A percentile compares a stretch with the other conserved stretches of the same genome.
These are phyloP conservation scores for Drusus annulatus DNA, from an alignment of 1,140 invertebrate species.

Conservation along the genomic window DNA sequence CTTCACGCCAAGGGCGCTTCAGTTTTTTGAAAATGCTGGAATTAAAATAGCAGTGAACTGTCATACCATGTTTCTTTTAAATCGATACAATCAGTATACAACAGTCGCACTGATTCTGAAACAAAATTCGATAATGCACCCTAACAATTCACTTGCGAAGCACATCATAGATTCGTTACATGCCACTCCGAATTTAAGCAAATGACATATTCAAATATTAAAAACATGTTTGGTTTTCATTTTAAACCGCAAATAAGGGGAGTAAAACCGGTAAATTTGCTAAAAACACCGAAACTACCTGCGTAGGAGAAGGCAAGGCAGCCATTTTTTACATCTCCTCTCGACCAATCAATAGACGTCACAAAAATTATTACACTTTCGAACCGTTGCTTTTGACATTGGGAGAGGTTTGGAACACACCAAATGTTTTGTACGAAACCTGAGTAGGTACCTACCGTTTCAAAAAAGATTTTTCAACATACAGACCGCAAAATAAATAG, in stretches of 20 bases:
- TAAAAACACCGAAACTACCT: constrained; percentile 68
- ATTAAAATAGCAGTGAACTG: neutral
- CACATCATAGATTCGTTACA: constrained; percentile 10
- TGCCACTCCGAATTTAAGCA: constrained; percentile 4
- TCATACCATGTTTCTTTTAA: constrained; percentile 26
- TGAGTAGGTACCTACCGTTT: neutral
- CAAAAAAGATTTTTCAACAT: neutral
- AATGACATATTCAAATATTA: constrained; percentile 1
- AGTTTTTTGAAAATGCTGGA: neutral
- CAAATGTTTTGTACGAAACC: neutral
- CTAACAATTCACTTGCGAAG: constrained; percentile 46
- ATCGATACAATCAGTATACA: constrained; percentile 31
- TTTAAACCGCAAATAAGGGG: constrained; percentile 14
- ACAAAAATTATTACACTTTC: constrained; percentile 52
- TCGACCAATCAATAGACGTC: constrained; percentile 70
- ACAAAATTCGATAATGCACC: constrained; percentile 53
- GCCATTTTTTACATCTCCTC: constrained; percentile 77
- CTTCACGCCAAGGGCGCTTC: neutral
- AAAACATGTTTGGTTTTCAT: constrained; percentile 16
- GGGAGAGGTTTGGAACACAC: constrained; percentile 42
- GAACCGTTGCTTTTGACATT: constrained; percentile 46
- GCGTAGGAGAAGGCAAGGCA: constrained; percentile 79
- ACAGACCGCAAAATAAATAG: no score
- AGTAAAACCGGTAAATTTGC: constrained; percentile 40
- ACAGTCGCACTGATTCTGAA: constrained; percentile 17